These are phyloP conservation scores for Luscinia megarhynchos DNA, from an alignment of 2,797 vertebrate species.

Conservation along the genomic window DNA sequence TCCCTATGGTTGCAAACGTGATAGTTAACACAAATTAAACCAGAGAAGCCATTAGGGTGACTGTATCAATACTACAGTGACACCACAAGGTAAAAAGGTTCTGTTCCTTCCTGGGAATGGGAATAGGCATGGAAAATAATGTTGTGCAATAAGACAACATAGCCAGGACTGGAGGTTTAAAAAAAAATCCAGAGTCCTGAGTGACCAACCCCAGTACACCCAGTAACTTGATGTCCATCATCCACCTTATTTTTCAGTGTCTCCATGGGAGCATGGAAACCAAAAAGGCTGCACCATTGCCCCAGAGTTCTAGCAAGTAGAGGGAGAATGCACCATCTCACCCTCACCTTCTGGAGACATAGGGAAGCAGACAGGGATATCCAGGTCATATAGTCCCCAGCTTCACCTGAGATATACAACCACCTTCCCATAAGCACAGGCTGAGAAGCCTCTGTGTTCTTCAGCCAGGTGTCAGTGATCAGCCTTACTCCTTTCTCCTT, in stretches of 20 bases:
- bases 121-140: not conserved
- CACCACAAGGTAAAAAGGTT: not conserved
- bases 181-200: not conserved
- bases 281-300: not conserved
- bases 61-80: not conserved
- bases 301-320: not conserved
- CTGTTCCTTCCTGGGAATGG: not conserved
- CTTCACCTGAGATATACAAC: not conserved
- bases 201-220: not conserved
- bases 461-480: not conserved
- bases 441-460: not conserved
- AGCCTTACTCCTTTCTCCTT: not conserved
- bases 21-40: slow-evolving; percentile 22
- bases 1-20: not conserved
- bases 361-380: not conserved
- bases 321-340: not conserved
- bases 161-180: not conserved
- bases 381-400: not conserved
- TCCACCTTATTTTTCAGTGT: not conserved
- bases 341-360: not conserved
- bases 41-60: not conserved
- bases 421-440: not conserved
- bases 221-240: not conserved
- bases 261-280: not conserved
- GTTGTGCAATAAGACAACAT: not conserved